Base-by-base conservation (phyloP, 2,888 invertebrate species). In the Therioaphis trifolii region DNA sequence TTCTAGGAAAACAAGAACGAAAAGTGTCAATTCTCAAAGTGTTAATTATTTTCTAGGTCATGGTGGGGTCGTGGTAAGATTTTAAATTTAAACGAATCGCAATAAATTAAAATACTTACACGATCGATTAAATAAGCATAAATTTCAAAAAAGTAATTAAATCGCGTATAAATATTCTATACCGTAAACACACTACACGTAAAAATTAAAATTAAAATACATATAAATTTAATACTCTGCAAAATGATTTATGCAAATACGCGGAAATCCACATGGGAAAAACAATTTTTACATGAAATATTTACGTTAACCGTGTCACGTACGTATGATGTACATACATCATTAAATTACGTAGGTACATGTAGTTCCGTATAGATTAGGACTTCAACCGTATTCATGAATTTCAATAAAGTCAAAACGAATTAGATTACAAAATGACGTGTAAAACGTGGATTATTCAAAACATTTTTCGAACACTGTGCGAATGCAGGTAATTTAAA, bases 281-380 rank as follows among this genome's bases (percentile, higher is more conserved):
- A 49, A 49, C 71, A 18, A n/a, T 49, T 49, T 72, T n/a, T 12
- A 29, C n/a, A 29, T 49, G 72, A 72, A 72, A 52, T 52, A 72
- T 72, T 27, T 72, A 72, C 27, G 27, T 72, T 0, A 72, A 52
- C 27, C 52, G 49, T 49, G 49, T n/a, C 49, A 29, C 29, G 12
- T 52, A 21, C 9, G 55, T 12, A 12, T 15, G 12, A 46, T 46
- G 7, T 7, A n/a, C 15, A 52, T 52, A 49, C n/a, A 49, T 4
- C 49, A 29, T 72, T 72, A 52, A 52, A 52, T 72, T 49, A 72
- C 29, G 49, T n/a, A n/a, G n/a, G n/a, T n/a, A n/a, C n/a, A n/a
- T n/a, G n/a, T n/a, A n/a, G n/a, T n/a, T n/a, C n/a, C n/a, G n/a
- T 72, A 72, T n/a, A 52, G n/a, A 52, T 72, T 55, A 55, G 9